Evolutionary conservation across 1,140 invertebrate species (phyloP).

Genomic region (Caenorhabditis inopinata): DNA sequence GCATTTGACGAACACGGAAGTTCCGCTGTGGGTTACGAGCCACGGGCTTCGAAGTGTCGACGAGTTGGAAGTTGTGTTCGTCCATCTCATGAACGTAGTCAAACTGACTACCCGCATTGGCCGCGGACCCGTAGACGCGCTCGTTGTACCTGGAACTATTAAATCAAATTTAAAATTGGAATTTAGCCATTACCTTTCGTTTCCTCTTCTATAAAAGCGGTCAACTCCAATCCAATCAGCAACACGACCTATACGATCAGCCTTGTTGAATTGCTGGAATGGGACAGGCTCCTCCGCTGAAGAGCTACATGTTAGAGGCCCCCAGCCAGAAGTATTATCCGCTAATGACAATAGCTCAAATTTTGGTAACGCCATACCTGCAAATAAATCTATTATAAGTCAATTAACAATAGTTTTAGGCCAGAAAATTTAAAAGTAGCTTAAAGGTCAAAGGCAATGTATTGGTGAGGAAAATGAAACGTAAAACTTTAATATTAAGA

Average conservation of each 20-base stretch:
- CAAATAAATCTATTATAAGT: background rate
- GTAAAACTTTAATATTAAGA: too few species aligned
- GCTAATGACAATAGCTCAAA: conserved; percentile 52
- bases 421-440: background rate
- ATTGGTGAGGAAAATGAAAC: too few species aligned
- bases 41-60: conserved; percentile 46
- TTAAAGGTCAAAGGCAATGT: too few species aligned
- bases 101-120: conserved; percentile 63
- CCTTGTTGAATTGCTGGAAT: conserved; percentile 66
- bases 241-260: conserved; percentile 63
- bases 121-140: conserved; percentile 64
- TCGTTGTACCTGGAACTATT: conserved; percentile 66
- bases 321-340: conserved; percentile 56
- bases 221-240: conserved; percentile 66
- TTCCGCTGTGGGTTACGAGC: conserved; percentile 40
- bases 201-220: conserved; percentile 58
- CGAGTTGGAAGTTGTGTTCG: conserved; percentile 65
- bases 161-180: conserved; percentile 29
- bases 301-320: conserved; percentile 49
- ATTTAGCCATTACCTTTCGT: conserved; percentile 35
- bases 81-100: conserved; percentile 66
- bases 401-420: background rate
- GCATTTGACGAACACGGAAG: conserved; percentile 43
- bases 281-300: conserved; percentile 53
- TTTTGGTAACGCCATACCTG: conserved; percentile 48